These are phyloP conservation scores for Dicaeum eximium DNA, from an alignment of 2,113 vertebrate species.

Conservation along the genomic window DNA sequence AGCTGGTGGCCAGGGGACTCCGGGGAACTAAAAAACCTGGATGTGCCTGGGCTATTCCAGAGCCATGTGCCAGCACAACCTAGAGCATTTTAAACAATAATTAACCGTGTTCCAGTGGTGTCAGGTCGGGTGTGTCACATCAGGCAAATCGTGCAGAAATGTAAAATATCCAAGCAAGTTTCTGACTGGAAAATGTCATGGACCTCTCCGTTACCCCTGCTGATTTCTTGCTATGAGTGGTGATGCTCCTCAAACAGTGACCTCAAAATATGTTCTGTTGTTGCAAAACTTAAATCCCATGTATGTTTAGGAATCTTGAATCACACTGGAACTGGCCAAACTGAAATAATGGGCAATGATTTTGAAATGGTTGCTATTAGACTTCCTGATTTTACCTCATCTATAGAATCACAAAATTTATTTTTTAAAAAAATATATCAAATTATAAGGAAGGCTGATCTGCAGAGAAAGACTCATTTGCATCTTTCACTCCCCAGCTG, in stretches of 20 bases:
- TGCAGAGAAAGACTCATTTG: background rate
- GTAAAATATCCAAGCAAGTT: background rate
- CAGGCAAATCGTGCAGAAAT: background rate
- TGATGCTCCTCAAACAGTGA: background rate
- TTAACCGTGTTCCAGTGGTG: background rate
- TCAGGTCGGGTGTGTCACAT: background rate
- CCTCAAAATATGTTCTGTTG: background rate
- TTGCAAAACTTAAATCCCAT: background rate
- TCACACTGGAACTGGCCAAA: background rate
- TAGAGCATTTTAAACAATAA: background rate
- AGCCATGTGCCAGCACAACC: background rate
- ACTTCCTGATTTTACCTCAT: background rate
- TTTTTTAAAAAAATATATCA: background rate
- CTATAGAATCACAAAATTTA: background rate
- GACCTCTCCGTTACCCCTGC: accelerated
- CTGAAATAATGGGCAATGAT: background rate
- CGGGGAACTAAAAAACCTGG: background rate
- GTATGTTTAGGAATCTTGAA: background rate
- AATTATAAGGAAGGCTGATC: background rate
- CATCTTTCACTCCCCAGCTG: background rate
- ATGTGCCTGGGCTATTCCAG: background rate
- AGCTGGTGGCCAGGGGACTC: background rate
- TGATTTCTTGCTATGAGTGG: background rate
- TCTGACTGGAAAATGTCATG: background rate
- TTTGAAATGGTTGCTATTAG: background rate